A percentile compares a stretch with the other conserved stretches of the same genome.
Conservation (phyloP, 2,888 invertebrate species). For the Mesorhabditis sp. region DNA sequence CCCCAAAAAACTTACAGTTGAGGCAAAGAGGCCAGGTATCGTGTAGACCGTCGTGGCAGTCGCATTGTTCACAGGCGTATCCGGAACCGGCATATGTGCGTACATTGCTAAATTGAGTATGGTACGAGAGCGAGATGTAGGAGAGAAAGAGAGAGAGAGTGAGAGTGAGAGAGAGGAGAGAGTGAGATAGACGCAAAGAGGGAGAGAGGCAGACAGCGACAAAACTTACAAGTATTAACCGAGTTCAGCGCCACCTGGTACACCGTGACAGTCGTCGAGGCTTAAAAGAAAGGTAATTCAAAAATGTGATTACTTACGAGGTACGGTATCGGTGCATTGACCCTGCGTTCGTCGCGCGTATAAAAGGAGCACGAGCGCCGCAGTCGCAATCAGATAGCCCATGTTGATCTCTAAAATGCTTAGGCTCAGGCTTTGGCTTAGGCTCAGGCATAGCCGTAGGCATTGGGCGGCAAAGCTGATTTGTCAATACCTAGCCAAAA, state of each 20-base stretch:
- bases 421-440: no score
- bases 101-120: no score
- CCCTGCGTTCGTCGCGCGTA: background rate
- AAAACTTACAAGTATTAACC: background rate
- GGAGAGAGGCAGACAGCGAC: no score
- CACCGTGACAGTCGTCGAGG: background rate
- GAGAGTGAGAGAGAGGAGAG: no score
- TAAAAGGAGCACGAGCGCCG: background rate
- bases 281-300: background rate
- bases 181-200: no score
- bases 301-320: background rate
- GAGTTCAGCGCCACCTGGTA: constrained; percentile 5
- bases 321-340: background rate
- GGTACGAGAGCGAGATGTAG: no score
- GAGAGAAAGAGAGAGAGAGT: no score
- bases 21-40: background rate
- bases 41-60: background rate
- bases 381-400: background rate
- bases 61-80: no score
- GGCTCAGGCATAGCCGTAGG: no score
- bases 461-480: no score
- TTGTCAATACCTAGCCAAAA: no score
- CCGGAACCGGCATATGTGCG: no score
- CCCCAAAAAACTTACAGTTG: background rate
- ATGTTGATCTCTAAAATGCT: background rate